Evolutionary conservation across 2,113 vertebrate genomes (phyloP).

Genomic region (Sphyrna mokarran): DNA sequence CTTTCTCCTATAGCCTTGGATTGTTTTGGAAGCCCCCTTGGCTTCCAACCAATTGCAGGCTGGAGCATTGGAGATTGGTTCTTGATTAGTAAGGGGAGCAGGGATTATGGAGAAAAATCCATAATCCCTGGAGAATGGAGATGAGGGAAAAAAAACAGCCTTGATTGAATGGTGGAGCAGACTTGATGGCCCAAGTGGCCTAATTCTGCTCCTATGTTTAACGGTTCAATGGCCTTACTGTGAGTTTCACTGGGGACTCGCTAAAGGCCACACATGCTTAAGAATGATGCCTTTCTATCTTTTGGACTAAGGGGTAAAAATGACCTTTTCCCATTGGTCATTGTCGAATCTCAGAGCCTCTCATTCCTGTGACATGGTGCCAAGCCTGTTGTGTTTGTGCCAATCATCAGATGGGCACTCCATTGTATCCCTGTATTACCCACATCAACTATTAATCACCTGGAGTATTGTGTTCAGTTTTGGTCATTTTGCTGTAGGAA

Average conservation of each 20-base stretch:
- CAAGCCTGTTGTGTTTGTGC: not conserved
- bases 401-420: not conserved
- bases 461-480: too few relatives aligned
- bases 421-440: not conserved
- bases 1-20: not conserved
- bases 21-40: not conserved
- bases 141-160: too few relatives aligned
- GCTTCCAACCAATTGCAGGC: not conserved
- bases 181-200: too few relatives aligned
- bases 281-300: not conserved
- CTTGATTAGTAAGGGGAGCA: too few relatives aligned
- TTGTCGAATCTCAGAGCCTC: not conserved
- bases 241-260: not conserved
- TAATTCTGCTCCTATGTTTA: too few relatives aligned
- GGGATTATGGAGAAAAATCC: too few relatives aligned
- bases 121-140: too few relatives aligned
- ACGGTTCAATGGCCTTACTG: not conserved
- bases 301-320: not conserved
- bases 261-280: not conserved
- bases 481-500: too few relatives aligned
- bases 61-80: not conserved
- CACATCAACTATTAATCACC: not conserved
- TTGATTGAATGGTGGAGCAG: too few relatives aligned
- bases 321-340: not conserved
- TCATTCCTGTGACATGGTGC: not conserved